A percentile compares a stretch with the other conserved stretches of the same genome.
Evolutionary conservation across 2,888 invertebrate genomes (phyloP).

Genomic region (Catonia carolina): DNA sequence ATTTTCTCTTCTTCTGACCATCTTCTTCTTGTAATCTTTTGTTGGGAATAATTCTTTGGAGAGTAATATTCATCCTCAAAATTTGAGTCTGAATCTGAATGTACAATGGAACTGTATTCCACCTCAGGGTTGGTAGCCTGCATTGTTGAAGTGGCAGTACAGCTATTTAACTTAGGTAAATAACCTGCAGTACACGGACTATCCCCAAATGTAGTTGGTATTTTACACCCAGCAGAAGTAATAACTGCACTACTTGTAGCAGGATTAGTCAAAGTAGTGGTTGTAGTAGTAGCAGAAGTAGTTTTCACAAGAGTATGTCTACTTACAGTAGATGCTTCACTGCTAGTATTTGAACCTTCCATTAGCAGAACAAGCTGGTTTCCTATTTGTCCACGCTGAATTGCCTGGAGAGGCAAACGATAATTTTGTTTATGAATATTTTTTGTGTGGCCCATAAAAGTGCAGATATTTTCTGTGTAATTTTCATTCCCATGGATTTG

Average conservation of each 20-base stretch:
- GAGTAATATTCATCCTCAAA: neutral
- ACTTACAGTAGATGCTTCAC: too few species aligned
- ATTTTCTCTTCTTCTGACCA: neutral
- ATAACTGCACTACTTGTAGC: too few species aligned
- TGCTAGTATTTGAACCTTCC: too few species aligned
- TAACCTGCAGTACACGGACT: too few species aligned
- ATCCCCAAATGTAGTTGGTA: too few species aligned
- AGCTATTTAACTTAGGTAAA: too few species aligned
- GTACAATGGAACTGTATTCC: neutral
- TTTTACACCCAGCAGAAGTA: neutral
- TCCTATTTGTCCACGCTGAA: conserved; percentile 3
- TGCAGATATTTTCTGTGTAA: neutral
- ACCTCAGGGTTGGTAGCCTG: neutral
- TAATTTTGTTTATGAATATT: conserved; percentile 13
- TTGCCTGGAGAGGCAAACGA: conserved; percentile 1
- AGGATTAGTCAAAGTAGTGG: too few species aligned
- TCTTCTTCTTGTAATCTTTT: neutral
- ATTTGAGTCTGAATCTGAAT: neutral
- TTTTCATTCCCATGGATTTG: neutral
- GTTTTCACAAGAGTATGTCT: too few species aligned
- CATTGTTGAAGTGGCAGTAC: too few species aligned
- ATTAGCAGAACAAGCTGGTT: neutral
- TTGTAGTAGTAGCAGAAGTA: too few species aligned
- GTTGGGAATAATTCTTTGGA: neutral
- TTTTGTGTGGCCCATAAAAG: conserved; percentile 1